Conservation (phyloP, 2,113 vertebrate genomes). For the Lamprologus speciosus region DNA sequence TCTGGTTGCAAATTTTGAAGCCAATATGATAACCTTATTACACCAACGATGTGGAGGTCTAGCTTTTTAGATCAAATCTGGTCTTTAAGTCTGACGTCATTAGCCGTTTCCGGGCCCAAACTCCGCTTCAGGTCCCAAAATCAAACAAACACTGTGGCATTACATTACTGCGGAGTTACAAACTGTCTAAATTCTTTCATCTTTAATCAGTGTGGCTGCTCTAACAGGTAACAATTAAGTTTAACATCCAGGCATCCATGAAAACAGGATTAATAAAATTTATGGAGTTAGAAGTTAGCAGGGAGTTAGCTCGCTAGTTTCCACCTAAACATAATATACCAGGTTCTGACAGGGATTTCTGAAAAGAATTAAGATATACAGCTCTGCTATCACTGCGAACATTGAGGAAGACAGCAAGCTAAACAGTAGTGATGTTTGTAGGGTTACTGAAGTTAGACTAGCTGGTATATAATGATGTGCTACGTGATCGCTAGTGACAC, state of each 20-base stretch:
- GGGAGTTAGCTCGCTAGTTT: neutral
- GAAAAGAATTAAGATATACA: neutral
- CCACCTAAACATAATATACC: neutral
- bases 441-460: neutral
- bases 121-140: neutral
- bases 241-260: neutral
- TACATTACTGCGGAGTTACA: neutral
- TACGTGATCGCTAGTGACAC: neutral
- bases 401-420: neutral
- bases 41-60: neutral
- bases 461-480: neutral
- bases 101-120: neutral
- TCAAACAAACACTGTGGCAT: neutral
- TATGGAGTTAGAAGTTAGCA: neutral
- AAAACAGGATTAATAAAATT: neutral
- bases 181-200: neutral
- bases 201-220: neutral
- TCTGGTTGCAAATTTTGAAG: neutral
- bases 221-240: neutral
- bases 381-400: neutral
- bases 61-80: neutral
- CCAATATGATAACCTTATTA: neutral
- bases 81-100: neutral
- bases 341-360: neutral
- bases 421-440: neutral